Evolutionary conservation across 2,888 invertebrate genomes (phyloP).

Genomic region (Drosophila cognata): DNA sequence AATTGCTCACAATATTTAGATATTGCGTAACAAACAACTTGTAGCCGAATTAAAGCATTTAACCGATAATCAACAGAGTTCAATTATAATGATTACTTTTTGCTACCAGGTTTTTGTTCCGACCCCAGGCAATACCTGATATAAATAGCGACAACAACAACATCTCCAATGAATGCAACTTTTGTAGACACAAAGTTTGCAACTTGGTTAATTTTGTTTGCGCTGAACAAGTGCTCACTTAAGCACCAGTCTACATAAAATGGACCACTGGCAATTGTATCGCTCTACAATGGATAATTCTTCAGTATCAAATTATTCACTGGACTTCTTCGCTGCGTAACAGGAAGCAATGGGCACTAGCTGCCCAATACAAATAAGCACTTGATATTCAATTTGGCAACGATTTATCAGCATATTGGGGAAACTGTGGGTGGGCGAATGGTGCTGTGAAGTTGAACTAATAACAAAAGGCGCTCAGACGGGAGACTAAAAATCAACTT

Average conservation of each 20-base stretch:
- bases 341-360: constrained; percentile 31
- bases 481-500: constrained; percentile 74
- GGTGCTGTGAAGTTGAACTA: constrained; percentile 40
- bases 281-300: constrained; percentile 51
- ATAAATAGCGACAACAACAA: constrained; percentile 1
- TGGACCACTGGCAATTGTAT: constrained; percentile 35
- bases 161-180: constrained; percentile 7
- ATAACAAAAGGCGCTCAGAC: constrained; percentile 72
- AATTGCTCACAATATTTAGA: neutral
- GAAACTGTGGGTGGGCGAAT: neutral
- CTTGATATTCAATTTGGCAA: constrained; percentile 75
- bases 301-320: constrained; percentile 65
- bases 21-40: neutral
- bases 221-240: constrained; percentile 56
- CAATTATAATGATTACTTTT: constrained; percentile 7
- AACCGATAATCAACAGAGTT: constrained; percentile 6
- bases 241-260: constrained; percentile 26
- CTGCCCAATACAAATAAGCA: constrained; percentile 72
- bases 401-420: constrained; percentile 67
- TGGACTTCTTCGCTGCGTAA: neutral
- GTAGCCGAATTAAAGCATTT: neutral
- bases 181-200: constrained; percentile 47
- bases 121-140: neutral
- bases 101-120: neutral
- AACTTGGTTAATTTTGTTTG: constrained; percentile 67